These are phyloP conservation scores for Oryzias celebensis DNA, from an alignment of 2,113 vertebrate genomes.

Conservation along the genomic window DNA sequence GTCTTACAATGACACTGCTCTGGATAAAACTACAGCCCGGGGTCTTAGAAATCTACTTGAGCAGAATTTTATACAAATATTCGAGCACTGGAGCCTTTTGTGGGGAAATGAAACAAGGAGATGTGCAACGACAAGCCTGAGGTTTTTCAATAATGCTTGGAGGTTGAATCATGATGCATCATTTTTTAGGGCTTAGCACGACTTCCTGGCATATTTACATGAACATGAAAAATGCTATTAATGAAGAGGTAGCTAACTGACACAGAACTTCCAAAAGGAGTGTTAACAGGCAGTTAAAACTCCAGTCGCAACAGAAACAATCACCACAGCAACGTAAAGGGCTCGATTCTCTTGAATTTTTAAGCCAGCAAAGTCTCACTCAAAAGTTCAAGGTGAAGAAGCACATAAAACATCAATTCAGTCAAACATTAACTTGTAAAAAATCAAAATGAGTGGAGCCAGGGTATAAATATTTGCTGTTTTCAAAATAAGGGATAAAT, in stretches of 20 bases:
- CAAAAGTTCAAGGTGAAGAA: constrained; percentile 49
- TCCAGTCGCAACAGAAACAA: constrained; percentile 12
- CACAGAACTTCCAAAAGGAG: constrained; percentile 16
- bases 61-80: constrained; percentile 25
- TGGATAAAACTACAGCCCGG: constrained; percentile 35
- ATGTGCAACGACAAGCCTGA: constrained; percentile 23
- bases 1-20: constrained; percentile 42
- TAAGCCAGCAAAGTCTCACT: constrained; percentile 27
- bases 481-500: constrained; percentile 58
- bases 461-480: constrained; percentile 56
- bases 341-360: constrained; percentile 28
- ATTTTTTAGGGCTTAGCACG: not conserved
- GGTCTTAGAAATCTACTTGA: constrained; percentile 29
- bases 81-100: constrained; percentile 25
- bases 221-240: constrained; percentile 9
- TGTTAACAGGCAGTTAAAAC: not conserved
- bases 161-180: not conserved
- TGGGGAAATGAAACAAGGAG: constrained; percentile 21
- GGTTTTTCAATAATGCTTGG: constrained; percentile 3
- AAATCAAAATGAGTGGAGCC: constrained; percentile 63
- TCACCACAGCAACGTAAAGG: not conserved
- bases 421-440: constrained; percentile 65
- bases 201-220: not conserved
- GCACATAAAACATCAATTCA: constrained; percentile 58
- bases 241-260: constrained; percentile 7